A percentile compares a stretch with the other conserved stretches of the same genome.
Conservation (phyloP, 2,113 vertebrate genomes). For the Hydropotes inermis region DNA sequence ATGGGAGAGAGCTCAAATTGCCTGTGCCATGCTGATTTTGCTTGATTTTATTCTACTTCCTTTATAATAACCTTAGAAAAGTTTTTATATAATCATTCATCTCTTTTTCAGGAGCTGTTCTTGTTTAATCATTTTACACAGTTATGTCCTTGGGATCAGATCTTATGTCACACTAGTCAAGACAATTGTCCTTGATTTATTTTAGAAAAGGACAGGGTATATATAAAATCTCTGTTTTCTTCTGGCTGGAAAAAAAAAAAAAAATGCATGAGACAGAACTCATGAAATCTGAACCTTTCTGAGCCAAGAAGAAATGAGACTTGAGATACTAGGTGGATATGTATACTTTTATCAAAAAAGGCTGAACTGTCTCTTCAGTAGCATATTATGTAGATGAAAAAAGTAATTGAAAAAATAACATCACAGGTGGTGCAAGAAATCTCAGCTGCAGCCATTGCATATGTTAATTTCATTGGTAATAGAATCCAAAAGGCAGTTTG, state of each 20-base stretch:
- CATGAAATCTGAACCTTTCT: not conserved
- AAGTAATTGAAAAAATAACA: not conserved
- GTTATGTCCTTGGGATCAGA: not conserved
- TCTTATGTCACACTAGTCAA: not conserved
- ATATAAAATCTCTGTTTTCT: not conserved
- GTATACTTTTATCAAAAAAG: not conserved
- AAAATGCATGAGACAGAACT: not conserved
- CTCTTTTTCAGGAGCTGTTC: not conserved
- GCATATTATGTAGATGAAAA: not conserved
- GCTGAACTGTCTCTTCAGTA: not conserved
- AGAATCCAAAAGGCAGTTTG: not conserved
- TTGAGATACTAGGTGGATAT: not conserved
- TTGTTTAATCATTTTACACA: not conserved
- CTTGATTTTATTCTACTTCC: not conserved
- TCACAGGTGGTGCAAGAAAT: not conserved
- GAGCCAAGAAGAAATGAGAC: not conserved
- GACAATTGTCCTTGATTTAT: not conserved
- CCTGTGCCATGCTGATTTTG: not conserved
- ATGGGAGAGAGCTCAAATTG: not conserved
- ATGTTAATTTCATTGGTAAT: not conserved
- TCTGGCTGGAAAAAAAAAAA: not conserved
- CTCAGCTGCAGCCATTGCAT: not conserved
- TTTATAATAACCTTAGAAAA: not conserved
- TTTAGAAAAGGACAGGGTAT: not conserved
- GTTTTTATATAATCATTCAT: not conserved